Conservation (phyloP, 35 echinoderm and acorn worm species). For the Hemicentrotus pulcherrimus region DNA sequence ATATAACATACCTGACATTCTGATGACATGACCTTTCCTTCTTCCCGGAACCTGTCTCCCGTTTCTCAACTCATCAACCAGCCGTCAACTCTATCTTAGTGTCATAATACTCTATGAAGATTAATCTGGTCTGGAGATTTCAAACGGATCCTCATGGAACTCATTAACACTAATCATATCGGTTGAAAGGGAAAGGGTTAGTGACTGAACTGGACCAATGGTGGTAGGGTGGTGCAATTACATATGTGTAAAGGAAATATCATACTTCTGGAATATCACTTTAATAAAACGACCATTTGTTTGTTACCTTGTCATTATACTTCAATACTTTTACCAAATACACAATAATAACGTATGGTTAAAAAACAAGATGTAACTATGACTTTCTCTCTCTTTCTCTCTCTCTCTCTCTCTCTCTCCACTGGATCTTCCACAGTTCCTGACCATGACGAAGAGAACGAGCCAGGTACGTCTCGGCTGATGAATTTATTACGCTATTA, state of each 20-base stretch:
- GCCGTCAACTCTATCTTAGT: neutral
- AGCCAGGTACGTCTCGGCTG: conserved; percentile 52
- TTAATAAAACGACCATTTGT: neutral
- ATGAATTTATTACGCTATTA: neutral
- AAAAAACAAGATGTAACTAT: neutral
- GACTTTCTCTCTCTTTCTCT: neutral
- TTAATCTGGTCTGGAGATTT: conserved; percentile 8
- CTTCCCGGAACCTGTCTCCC: neutral
- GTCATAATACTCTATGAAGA: conserved; percentile 12
- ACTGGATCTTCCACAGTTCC: conserved; percentile 40
- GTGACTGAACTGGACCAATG: neutral
- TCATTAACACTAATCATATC: neutral
- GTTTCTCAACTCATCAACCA: neutral
- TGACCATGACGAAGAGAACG: conserved; percentile 65
- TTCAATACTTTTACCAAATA: neutral
- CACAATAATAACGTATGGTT: neutral
- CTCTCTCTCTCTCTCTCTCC: neutral
- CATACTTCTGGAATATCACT: neutral
- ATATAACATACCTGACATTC: neutral
- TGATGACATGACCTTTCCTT: neutral
- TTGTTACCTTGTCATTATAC: too few relatives aligned
- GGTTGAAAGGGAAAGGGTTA: neutral
- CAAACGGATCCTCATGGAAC: neutral
- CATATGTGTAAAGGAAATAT: neutral
- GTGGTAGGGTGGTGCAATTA: neutral